Conservation (phyloP, 2,113 vertebrate genomes). For the Fregetta grallaria region DNA sequence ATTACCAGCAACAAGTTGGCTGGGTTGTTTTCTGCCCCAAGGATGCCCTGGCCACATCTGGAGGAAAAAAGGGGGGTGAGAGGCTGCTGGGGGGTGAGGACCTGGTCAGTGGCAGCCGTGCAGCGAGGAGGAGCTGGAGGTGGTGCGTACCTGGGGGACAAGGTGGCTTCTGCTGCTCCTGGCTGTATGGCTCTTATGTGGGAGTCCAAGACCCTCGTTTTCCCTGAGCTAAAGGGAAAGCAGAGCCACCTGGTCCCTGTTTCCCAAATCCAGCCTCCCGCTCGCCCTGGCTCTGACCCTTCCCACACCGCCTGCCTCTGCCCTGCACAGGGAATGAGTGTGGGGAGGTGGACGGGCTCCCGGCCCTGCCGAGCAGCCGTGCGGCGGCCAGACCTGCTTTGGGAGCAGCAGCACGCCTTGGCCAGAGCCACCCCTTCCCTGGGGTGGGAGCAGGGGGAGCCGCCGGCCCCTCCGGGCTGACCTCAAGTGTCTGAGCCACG, state of each 20-base stretch:
- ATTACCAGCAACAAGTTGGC: background rate
- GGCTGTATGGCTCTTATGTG: background rate
- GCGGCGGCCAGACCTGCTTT: background rate
- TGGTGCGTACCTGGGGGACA: background rate
- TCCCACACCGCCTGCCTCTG: background rate
- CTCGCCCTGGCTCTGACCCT: background rate
- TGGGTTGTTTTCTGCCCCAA: background rate
- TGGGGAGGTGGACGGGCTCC: background rate
- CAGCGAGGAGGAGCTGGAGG: background rate
- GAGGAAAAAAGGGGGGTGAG: background rate
- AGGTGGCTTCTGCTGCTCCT: background rate
- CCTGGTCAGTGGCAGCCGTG: background rate
- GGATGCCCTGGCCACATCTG: background rate
- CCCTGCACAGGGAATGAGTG: accelerated
- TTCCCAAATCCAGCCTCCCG: background rate
- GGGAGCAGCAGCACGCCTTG: accelerated
- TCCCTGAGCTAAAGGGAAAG: background rate
- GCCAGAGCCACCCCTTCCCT: background rate
- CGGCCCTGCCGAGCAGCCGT: accelerated
- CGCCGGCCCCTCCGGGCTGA: accelerated
- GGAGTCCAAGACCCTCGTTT: background rate
- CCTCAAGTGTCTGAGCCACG: background rate
- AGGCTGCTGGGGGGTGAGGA: background rate
- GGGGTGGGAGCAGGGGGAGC: background rate
- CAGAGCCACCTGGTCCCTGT: accelerated